Base-by-base conservation (phyloP, 1,140 invertebrate species). In the Pogonomyrmex barbatus region DNA sequence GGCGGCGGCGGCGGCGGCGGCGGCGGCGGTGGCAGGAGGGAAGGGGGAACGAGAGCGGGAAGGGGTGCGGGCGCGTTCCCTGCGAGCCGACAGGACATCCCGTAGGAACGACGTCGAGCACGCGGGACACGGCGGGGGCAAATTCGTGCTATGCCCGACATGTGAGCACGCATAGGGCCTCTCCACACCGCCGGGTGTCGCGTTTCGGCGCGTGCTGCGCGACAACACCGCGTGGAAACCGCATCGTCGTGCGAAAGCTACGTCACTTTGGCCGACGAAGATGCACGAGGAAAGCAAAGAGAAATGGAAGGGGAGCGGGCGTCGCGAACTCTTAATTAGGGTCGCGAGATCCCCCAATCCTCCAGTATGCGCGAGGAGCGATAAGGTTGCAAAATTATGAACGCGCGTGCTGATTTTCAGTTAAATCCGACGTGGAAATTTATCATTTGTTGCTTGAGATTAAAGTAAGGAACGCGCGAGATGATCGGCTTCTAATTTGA, bases 181-280 rank as follows among this genome's bases (percentile, higher is more conserved):
- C 93, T 87, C 85, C 75, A 87, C 58, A 39, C 79, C 85, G 67
- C 70, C 85, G 89, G 76, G 93, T 94, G 85, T 94, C 93, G 88
- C 79, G 90, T 94, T 94, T 94, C 93, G 93, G 93, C 94, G 92
- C 94, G 93, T 94, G 93, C 93, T 94, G 88, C 78, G 88, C 91
- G 90, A 91, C 92, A 91, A 87, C 85, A 90, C 88, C 84, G 24
- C 24, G 81, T 92, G 90, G 93, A 93, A 94, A 88, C 89, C 89
- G 91, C 90, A 91, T 88, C 33, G 73, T 12, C 62, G 45, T n/a
- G 52, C 36, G 17, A 62, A 42, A 24, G 42, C 45, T 47, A 8
- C 62, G 30, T 54, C 45, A 39, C n/a, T 30, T 52, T 30, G 39
- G 5, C 39, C 8, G 33, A 12, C 45, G 45, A 45, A 39, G 47